Evolutionary conservation across 1,140 invertebrate species (phyloP), one percentile per base, ranked within the genome.

Genomic region (Tenebrio molitor): DNA sequence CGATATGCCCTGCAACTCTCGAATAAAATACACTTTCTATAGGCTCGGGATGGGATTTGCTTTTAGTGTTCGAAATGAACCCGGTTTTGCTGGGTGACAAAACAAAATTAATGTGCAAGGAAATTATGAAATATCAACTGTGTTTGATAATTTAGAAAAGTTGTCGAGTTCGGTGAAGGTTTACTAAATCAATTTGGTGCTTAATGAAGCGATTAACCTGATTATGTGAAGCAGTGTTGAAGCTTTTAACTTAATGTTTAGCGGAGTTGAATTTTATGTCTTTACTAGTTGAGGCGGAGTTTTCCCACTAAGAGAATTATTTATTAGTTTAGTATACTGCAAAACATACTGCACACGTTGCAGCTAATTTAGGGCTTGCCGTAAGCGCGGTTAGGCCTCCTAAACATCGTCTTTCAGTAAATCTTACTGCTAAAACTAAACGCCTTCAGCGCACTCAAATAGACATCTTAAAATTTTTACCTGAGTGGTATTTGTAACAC

Each of bases 181-280:
- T 53, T 58, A 58, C 8, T 58, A 33, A 58, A 58, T 58, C 50
- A 58, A 58, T 58, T 58, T 21, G 12, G 50, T 58, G 23, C 50
- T 58, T 58, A 58, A 58, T 58, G 50, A 58, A 58, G 50, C 23
- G 50, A 58, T 58, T 58, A 58, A 58, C 50, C 23, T 58, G 50
- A 58, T 58, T 58, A 58, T 58, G 23, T 58, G 50, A 58, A 58
- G 50, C 50, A 58, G 50, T 58, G 50, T 58, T 58, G 29, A 58
- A 58, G 50, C 50, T 58, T 58, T 58, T 29, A 58, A 58, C 21
- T 58, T 58, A 58, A 58, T 58, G 50, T 58, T 50, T 58, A 58
- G 50, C 50, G n/a, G 3, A 8, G 5, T 15, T 21, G 42, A 58
- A 29, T 58, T 58, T 58, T 58, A 58, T 58, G 50, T 16, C 50